These are phyloP conservation scores for Zapus hudsonius DNA, from an alignment of 2,113 vertebrate genomes.

Conservation along the genomic window DNA sequence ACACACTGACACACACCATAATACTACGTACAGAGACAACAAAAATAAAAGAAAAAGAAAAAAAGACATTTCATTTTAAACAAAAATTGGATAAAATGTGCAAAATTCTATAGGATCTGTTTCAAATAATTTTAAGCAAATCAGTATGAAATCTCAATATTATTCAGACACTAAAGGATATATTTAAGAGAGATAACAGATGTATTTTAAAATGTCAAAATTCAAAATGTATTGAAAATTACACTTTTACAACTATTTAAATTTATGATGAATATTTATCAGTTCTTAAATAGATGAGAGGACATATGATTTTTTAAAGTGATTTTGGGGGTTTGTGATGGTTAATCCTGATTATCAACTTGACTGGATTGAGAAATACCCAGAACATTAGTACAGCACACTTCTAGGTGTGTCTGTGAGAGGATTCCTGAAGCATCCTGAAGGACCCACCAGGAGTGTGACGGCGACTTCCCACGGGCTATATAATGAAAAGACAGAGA, in stretches of 20 bases:
- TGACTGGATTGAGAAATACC: background rate
- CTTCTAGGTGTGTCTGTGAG: background rate
- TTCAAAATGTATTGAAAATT: slow-evolving; percentile 52
- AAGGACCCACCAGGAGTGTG: background rate
- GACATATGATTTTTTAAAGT: background rate
- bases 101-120: background rate
- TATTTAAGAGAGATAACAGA: slow-evolving; percentile 45
- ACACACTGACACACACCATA: too few species aligned
- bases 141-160: background rate
- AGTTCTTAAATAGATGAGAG: slow-evolving; percentile 20
- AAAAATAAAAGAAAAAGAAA: too few species aligned
- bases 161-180: background rate
- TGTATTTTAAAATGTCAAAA: slow-evolving; percentile 64
- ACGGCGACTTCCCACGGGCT: too few species aligned
- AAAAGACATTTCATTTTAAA: slow-evolving; percentile 39
- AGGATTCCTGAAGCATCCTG: background rate
- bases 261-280: slow-evolving; percentile 2
- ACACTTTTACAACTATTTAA: slow-evolving; percentile 47
- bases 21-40: too few species aligned
- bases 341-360: background rate
- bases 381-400: background rate
- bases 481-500: background rate
- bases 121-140: slow-evolving; percentile 6
- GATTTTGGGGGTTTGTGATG: background rate
- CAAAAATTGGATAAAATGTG: background rate